phyloP scores from a whole-genome alignment of 2,888 invertebrate species.

The Julus scanicus region DNA sequence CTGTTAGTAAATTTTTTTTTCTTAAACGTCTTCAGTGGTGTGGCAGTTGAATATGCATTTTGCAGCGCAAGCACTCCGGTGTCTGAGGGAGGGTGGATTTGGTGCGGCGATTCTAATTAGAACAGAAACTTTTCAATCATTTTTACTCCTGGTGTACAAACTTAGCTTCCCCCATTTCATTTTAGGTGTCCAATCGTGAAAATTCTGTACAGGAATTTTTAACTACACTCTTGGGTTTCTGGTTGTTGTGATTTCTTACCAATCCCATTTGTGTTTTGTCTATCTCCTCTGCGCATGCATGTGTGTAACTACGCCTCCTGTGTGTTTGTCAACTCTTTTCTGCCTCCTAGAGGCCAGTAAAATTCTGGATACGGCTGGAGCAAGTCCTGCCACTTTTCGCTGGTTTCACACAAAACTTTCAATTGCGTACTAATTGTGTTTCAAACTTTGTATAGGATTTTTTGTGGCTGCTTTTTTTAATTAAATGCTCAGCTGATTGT shows the following conservation, averaged over 20 bases:
- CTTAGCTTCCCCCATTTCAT: constrained; percentile 23
- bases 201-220: constrained; percentile 42
- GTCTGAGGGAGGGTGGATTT: not conserved
- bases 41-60: constrained; percentile 2
- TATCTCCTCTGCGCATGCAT: constrained; percentile 19
- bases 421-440: constrained; percentile 42
- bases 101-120: constrained; percentile 5
- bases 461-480: constrained; percentile 41
- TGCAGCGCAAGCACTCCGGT: not conserved
- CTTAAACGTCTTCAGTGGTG: constrained; percentile 30
- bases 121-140: constrained; percentile 17
- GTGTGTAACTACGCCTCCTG: constrained; percentile 42
- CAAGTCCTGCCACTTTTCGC: not conserved
- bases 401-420: constrained; percentile 29
- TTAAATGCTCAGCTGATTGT: constrained; percentile 42
- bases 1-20: constrained; percentile 55
- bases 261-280: constrained; percentile 36
- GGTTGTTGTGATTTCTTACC: constrained; percentile 42
- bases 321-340: constrained; percentile 23
- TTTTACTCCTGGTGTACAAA: constrained; percentile 51
- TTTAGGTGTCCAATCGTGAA: constrained; percentile 20
- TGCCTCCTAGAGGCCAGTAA: not conserved
- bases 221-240: constrained; percentile 41
- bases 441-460: constrained; percentile 38
- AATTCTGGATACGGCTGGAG: not conserved